A percentile compares a stretch with the other conserved stretches of the same genome.
Evolutionary conservation across 2,888 invertebrate species (phyloP).

Genomic region (Acleris cristana): DNA sequence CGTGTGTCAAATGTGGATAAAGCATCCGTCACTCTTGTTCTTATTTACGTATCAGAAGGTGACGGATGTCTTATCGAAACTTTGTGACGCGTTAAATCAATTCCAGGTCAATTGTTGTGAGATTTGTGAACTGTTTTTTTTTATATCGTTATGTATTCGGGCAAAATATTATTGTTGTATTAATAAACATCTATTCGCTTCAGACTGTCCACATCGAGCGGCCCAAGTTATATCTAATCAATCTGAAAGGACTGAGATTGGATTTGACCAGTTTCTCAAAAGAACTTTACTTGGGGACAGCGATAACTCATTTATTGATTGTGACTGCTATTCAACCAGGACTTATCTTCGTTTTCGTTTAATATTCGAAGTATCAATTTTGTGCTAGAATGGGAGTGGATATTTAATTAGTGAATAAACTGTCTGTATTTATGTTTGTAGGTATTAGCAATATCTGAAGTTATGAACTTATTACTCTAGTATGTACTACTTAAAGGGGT

Average conservation of each 20-base stretch:
- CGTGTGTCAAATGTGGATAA: too few species aligned
- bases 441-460: too few species aligned
- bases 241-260: conserved; percentile 28
- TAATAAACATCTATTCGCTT: conserved; percentile 4
- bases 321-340: conserved; percentile 5
- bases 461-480: too few species aligned
- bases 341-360: conserved; percentile 5
- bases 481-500: too few species aligned
- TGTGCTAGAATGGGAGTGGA: background rate
- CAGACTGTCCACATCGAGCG: conserved; percentile 14
- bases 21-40: too few species aligned
- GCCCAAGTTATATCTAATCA: conserved; percentile 26
- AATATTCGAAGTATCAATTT: conserved; percentile 1
- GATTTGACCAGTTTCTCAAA: conserved; percentile 12
- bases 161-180: background rate
- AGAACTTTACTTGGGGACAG: conserved; percentile 11
- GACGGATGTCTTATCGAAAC: too few species aligned
- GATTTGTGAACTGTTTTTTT: too few species aligned
- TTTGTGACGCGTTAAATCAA: too few species aligned
- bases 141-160: background rate
- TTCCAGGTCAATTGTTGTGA: too few species aligned
- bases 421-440: too few species aligned
- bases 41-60: too few species aligned
- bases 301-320: conserved; percentile 34
- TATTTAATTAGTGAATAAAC: too few species aligned